Percentiles rank a stretch among this genome's conserved stretches.
Evolutionary conservation across 2,113 vertebrate genomes (phyloP).

Genomic region (Misgurnus anguillicaudatus): DNA sequence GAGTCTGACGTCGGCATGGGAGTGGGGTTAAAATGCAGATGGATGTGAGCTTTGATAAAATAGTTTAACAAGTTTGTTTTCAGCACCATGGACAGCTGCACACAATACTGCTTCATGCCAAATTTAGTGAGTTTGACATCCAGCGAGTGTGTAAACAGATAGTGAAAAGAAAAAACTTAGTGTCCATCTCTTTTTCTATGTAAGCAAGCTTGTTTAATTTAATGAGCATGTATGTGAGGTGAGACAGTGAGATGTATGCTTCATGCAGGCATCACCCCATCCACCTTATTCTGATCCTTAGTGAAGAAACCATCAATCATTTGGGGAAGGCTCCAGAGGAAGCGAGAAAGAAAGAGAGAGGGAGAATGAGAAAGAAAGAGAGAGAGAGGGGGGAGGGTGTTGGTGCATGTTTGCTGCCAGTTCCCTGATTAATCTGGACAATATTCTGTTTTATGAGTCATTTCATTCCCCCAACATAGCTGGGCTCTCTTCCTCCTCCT

Average conservation of each 20-base stretch:
- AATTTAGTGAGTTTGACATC: slow-evolving; percentile 48
- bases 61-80: slow-evolving; percentile 54
- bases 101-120: slow-evolving; percentile 52
- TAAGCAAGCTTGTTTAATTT: slow-evolving; percentile 39
- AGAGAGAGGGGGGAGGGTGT: slow-evolving; percentile 63
- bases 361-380: slow-evolving; percentile 21
- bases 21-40: slow-evolving; percentile 39
- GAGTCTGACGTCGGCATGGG: slow-evolving; percentile 34
- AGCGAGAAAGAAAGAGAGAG: neutral
- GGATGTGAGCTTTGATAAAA: slow-evolving; percentile 30
- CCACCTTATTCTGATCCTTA: neutral
- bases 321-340: neutral
- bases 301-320: slow-evolving; percentile 39
- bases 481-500: slow-evolving; percentile 49
- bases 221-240: slow-evolving; percentile 45
- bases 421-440: slow-evolving; percentile 74
- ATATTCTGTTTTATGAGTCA: slow-evolving; percentile 73
- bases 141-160: slow-evolving; percentile 28
- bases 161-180: slow-evolving; percentile 20
- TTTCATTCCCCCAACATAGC: slow-evolving; percentile 73
- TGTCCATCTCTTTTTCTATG: slow-evolving; percentile 33
- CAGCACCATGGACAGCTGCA: slow-evolving; percentile 61
- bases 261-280: neutral
- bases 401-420: slow-evolving; percentile 52
- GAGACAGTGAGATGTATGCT: slow-evolving; percentile 14